Evolutionary conservation across 2,888 invertebrate genomes (phyloP), one percentile per base, ranked within the genome.

Genomic region (Artemia sinica): DNA sequence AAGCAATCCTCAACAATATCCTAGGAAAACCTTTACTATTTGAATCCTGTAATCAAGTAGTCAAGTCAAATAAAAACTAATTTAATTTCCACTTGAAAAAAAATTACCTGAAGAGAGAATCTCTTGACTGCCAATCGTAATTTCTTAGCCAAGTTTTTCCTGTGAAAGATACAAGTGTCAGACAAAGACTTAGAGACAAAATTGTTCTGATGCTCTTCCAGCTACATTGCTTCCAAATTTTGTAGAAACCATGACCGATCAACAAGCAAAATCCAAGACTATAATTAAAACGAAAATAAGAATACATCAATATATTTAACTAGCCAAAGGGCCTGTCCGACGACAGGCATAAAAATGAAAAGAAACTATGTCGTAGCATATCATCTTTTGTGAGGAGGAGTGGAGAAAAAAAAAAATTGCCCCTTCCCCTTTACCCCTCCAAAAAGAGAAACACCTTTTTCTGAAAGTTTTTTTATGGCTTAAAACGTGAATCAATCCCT

Each of bases 191-290:
- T 12, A 82, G 75, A 66, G 80, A 80, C 67, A 84, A 75, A 58
- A 72, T 65, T 12, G 70, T 66, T 0, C 71, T 70, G 7, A 67
- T 66, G 67, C 70, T 71, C 67, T 71, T 72, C 2, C 72, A 69
- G 18, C 69, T 14, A 71, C 73, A 72, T 67, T 72, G 77, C 58
- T 79, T 78, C 84, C 86, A 86, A 71, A 74, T 72, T 72, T 73
- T 72, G 77, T 87, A 87, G 66, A 86, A 81, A 2, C 89, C 89
- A 75, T 86, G 85, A 1, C 83, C 87, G 49, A 89, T 84, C 69
- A 91, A 79, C 67, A 91, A 79, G 70, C 88, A 87, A 76, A 86
- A 86, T 1, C 91, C 91, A 75, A 90, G 83, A 75, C 90, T 90
- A 82, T 66, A 75, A 74, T 70, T 69, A 69, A 58, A 71, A 67